phyloP scores from a whole-genome alignment of 1,140 invertebrate genomes.

The Drosophila hydei region DNA sequence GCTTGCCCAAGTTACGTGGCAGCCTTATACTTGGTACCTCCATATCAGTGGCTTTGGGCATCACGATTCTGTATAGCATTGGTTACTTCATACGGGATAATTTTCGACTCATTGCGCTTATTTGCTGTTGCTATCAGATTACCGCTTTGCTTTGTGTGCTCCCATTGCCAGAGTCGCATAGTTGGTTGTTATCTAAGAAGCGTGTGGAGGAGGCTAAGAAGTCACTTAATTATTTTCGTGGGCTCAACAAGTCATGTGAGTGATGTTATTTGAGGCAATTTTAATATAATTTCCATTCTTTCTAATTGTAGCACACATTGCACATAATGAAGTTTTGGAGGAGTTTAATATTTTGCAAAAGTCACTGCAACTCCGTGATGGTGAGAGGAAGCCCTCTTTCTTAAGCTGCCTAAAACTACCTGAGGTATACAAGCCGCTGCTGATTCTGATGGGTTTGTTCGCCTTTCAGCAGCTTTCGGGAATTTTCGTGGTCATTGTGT shows the following conservation, averaged over 20 bases:
- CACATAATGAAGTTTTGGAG: conserved; percentile 80
- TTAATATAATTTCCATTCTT: neutral
- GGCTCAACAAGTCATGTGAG: conserved; percentile 83
- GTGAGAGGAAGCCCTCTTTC: conserved; percentile 70
- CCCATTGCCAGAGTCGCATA: conserved; percentile 89
- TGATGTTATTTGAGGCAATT: neutral
- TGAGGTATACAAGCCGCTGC: conserved; percentile 87
- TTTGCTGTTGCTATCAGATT: conserved; percentile 86
- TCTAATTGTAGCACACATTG: conserved; percentile 58
- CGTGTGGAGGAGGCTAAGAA: conserved; percentile 85
- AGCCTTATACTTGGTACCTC: conserved; percentile 87
- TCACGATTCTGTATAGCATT: conserved; percentile 87
- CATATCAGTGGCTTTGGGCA: conserved; percentile 86
- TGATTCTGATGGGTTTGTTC: conserved; percentile 88
- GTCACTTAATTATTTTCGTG: conserved; percentile 85
- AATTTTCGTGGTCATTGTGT: conserved; percentile 90
- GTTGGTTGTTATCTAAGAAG: conserved; percentile 87
- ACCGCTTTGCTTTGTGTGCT: conserved; percentile 85
- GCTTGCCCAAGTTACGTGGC: conserved; percentile 85
- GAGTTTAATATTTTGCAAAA: conserved; percentile 73
- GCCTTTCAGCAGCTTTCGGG: conserved; percentile 92
- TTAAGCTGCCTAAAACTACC: conserved; percentile 56
- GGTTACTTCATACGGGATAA: conserved; percentile 86
- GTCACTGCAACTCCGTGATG: conserved; percentile 61
- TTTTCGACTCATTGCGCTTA: conserved; percentile 87